Evolutionary conservation across 2,888 invertebrate genomes (phyloP), one percentile per base, ranked within the genome.

Genomic region (Apodemia duryi): DNA sequence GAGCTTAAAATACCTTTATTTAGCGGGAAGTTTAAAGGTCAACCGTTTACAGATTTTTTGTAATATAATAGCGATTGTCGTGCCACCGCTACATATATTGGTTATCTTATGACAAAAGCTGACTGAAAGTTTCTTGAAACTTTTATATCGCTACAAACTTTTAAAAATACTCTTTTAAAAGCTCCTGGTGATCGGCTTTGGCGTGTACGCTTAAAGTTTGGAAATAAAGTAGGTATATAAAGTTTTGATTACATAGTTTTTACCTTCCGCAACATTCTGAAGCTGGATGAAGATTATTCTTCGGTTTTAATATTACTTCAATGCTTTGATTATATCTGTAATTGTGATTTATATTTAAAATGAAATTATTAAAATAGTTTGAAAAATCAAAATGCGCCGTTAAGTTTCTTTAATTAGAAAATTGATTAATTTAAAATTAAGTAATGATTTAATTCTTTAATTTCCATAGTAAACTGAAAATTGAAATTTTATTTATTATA

Each of bases 261-360:
- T 73, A 87, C 88, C 74, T 73, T 65, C 74, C 76, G 57, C 75
- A 78, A 69, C 75, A 77, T 66, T 81, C 84, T 13, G 46, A 11
- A 46, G 46, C 13, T 46, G 13, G 46, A 46, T 46, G 5, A 0
- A 86, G 72, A 21, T 83, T 63, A 35, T 82, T 79, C 72, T 86
- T 84, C 1, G 88, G 86, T 65, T 79, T 77, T 64, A 88, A 69
- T 63, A 88, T 80, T 63, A 77, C 82, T 70, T 85, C 76, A 66
- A 84, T 79, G 69, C 85, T 87, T 51, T 77, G 73, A 43, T 72
- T 75, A 29, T 72, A 68, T 66, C 83, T 81, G 70, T 52, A 73
- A 73, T 46, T 28, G 60, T 32, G 28, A 69, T 63, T 28, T 6
- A 29, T 29, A 57, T 32, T 57, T 29, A 32, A 4, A 54, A 29